Evolutionary conservation across 1,140 invertebrate genomes (phyloP).

Genomic region (Drosophila grimshawi): DNA sequence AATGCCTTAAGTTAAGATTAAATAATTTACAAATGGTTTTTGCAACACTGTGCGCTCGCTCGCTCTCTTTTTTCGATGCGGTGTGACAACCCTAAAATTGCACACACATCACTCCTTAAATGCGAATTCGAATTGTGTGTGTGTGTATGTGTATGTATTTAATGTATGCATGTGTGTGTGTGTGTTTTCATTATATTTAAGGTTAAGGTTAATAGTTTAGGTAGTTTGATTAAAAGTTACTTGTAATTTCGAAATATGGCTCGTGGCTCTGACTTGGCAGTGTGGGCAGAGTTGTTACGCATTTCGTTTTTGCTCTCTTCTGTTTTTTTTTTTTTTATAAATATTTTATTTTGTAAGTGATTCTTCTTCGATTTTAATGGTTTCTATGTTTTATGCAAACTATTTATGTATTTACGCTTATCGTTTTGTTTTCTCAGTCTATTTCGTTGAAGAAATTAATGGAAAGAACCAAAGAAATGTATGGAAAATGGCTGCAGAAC

Average conservation of each 20-base stretch:
- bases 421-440: constrained; percentile 64
- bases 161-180: constrained; percentile 12
- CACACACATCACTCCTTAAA: constrained; percentile 35
- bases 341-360: not conserved
- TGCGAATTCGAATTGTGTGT: constrained; percentile 59
- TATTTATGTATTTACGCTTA: constrained; percentile 28
- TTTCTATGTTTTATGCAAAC: constrained; percentile 45
- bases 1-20: constrained; percentile 71
- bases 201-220: constrained; percentile 80
- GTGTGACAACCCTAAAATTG: constrained; percentile 62
- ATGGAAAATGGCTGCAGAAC: constrained; percentile 24
- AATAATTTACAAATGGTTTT: constrained; percentile 79
- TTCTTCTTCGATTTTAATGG: constrained; percentile 25
- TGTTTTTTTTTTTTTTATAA: constrained; percentile 9
- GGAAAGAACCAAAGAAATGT: constrained; percentile 39
- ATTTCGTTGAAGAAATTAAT: constrained; percentile 70
- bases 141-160: constrained; percentile 17
- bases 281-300: constrained; percentile 64
- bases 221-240: constrained; percentile 80
- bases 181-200: constrained; percentile 55
- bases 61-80: constrained; percentile 52
- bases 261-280: constrained; percentile 83
- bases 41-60: constrained; percentile 58
- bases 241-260: constrained; percentile 82
- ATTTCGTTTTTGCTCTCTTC: constrained; percentile 31